These are phyloP conservation scores for Pelvicachromis taeniatus DNA, from an alignment of 2,113 vertebrate species.

Conservation along the genomic window DNA sequence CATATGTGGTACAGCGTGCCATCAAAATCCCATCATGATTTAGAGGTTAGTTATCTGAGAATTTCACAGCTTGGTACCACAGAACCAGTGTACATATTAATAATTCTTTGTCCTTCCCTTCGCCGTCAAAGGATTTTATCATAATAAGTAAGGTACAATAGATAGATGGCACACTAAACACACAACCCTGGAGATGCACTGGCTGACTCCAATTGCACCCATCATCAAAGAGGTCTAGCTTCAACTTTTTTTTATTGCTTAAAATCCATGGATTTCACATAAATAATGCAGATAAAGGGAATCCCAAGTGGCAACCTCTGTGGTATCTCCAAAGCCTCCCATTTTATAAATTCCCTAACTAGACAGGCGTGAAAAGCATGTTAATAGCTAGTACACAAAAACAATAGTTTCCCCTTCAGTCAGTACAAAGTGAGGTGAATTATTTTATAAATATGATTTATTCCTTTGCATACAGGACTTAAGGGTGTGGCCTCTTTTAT, in stretches of 20 bases:
- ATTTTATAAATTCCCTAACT: neutral
- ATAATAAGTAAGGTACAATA: constrained; percentile 26
- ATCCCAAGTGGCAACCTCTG: neutral
- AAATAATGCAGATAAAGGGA: constrained; percentile 24
- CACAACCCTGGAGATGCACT: neutral
- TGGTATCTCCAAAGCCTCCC: neutral
- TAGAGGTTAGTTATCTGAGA: constrained; percentile 24
- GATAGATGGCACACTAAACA: constrained; percentile 4
- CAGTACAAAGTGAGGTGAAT: neutral
- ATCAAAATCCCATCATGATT: neutral
- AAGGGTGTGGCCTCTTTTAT: neutral
- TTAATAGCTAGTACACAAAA: neutral
- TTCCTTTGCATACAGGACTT: neutral
- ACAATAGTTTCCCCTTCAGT: neutral
- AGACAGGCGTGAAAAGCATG: neutral
- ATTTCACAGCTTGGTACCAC: neutral
- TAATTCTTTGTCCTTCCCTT: constrained; percentile 23
- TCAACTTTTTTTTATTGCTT: neutral
- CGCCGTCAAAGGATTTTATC: constrained; percentile 43
- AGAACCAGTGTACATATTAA: constrained; percentile 17
- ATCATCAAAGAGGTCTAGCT: constrained; percentile 1
- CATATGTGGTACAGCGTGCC: constrained; percentile 7
- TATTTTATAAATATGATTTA: neutral
- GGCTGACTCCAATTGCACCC: constrained; percentile 10
- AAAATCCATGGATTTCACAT: constrained; percentile 5